Percentiles rank a stretch among this genome's conserved stretches.
Conservation (phyloP, 1,140 invertebrate species). For the Heliconius congener region DNA sequence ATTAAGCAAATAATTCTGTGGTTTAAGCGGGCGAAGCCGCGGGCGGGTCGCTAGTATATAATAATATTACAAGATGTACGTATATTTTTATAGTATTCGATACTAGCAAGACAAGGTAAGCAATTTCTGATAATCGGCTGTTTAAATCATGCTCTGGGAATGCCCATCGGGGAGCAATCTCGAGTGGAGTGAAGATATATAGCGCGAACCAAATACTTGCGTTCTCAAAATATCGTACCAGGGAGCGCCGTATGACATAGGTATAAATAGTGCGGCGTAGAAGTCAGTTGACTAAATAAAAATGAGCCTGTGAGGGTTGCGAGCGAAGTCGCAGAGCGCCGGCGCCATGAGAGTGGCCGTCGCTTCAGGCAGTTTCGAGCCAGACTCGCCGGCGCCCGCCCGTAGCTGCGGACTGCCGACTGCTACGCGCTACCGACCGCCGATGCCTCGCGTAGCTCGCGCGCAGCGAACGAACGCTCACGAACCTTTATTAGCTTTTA, state of each 20-base stretch:
- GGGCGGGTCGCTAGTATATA: too few relatives aligned
- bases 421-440: constrained; percentile 22
- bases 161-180: constrained; percentile 38
- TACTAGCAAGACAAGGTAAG: constrained; percentile 22
- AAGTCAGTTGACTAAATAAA: constrained; percentile 81
- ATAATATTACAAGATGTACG: background rate
- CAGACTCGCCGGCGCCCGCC: constrained; percentile 75
- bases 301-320: constrained; percentile 71
- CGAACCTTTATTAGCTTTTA: constrained; percentile 10
- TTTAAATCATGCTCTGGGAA: constrained; percentile 40
- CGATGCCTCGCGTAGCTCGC: constrained; percentile 17
- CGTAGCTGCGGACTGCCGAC: constrained; percentile 40
- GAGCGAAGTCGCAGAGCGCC: constrained; percentile 64
- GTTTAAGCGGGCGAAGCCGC: too few relatives aligned
- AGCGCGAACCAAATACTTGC: constrained; percentile 65
- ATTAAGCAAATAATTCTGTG: too few relatives aligned
- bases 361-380: constrained; percentile 57
- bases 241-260: constrained; percentile 70
- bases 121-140: constrained; percentile 25
- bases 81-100: background rate
- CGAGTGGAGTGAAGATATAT: constrained; percentile 54
- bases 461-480: constrained; percentile 20
- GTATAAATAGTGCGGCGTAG: constrained; percentile 75
- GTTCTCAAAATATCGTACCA: constrained; percentile 74
- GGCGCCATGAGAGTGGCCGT: constrained; percentile 62